Percentiles rank a stretch among this genome's conserved stretches.
phyloP scores from a whole-genome alignment of 2,113 vertebrate species.

The Asarcornis scutulata region DNA sequence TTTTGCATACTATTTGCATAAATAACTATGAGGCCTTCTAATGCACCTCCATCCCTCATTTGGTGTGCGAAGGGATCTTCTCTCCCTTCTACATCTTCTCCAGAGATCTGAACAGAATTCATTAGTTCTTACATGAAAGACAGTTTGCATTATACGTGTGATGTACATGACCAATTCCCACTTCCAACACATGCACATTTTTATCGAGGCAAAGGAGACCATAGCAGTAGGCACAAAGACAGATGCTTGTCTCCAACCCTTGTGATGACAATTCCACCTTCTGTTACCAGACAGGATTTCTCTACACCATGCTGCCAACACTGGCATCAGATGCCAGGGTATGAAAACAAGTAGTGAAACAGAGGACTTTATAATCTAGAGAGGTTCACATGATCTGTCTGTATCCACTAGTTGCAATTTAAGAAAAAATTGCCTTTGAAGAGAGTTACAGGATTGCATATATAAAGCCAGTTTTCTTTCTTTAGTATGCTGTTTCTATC shows the following conservation, averaged over 20 bases:
- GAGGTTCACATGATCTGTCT: not conserved
- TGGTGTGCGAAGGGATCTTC: fast-evolving
- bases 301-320: not conserved
- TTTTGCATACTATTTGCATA: not conserved
- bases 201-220: not conserved
- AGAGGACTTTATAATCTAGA: not conserved
- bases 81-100: not conserved
- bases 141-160: not conserved
- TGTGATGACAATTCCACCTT: not conserved
- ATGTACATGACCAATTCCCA: not conserved
- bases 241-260: not conserved
- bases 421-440: not conserved
- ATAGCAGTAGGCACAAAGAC: fast-evolving
- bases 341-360: not conserved
- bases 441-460: not conserved
- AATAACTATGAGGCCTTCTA: not conserved
- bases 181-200: not conserved
- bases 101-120: not conserved
- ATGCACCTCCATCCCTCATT: not conserved
- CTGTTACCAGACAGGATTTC: not conserved
- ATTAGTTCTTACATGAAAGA: not conserved
- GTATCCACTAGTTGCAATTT: not conserved
- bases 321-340: not conserved
- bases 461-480: not conserved
- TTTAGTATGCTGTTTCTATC: not conserved